A percentile compares a stretch with the other conserved stretches of the same genome.
These are phyloP conservation scores for Prenolepis imparis DNA, from an alignment of 2,888 invertebrate species.

Conservation along the genomic window DNA sequence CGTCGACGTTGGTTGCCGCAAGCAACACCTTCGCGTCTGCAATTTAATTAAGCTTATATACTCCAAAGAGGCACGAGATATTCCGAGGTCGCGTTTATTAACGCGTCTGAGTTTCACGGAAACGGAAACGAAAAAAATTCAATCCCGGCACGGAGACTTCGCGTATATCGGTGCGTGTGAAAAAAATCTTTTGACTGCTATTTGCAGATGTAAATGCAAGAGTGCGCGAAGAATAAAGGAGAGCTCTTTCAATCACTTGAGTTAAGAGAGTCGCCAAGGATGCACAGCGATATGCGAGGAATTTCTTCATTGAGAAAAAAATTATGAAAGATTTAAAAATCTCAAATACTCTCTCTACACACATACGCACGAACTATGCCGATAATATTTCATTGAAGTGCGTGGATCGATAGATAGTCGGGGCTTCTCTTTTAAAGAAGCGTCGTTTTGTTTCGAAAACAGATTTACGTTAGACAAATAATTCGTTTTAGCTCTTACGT, in stretches of 20 bases:
- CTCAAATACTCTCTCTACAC: not conserved
- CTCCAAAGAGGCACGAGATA: not conserved
- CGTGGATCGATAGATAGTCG: not conserved
- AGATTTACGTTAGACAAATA: not conserved
- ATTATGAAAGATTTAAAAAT: not conserved
- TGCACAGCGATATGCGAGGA: not conserved
- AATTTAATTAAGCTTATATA: slow-evolving; percentile 33
- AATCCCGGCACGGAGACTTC: not conserved
- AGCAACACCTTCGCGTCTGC: slow-evolving; percentile 47
- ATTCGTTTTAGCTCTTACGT: not conserved
- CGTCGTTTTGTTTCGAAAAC: not conserved
- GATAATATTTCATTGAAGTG: not conserved
- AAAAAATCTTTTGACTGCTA: slow-evolving; percentile 4
- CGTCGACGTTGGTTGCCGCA: slow-evolving; percentile 40
- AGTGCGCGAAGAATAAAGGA: not conserved
- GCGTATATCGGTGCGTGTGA: not conserved
- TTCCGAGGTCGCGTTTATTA: slow-evolving; percentile 44
- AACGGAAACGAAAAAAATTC: slow-evolving; percentile 33
- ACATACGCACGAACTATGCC: not conserved
- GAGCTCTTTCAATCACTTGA: not conserved
- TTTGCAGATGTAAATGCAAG: slow-evolving; percentile 34
- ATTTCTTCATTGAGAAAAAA: not conserved
- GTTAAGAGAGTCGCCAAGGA: not conserved
- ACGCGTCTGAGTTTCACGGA: slow-evolving; percentile 1
- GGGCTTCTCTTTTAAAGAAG: not conserved